phyloP scores from a whole-genome alignment of 2,113 vertebrate species.

The Spheniscus mendiculus region DNA sequence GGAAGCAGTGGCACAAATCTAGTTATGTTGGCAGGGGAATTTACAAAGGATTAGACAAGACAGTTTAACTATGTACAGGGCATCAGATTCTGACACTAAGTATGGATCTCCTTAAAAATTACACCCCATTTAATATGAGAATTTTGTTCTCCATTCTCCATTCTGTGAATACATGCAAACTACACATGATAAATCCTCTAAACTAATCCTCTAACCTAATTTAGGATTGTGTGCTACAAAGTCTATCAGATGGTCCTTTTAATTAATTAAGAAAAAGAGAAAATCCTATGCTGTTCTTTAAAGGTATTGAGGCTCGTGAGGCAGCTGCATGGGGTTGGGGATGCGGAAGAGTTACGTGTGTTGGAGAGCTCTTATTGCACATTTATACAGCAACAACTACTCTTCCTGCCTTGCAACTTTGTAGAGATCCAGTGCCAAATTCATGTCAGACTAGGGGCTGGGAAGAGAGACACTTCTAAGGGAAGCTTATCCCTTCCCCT shows the following conservation, averaged over 20 bases:
- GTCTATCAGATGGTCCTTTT: background rate
- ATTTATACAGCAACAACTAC: background rate
- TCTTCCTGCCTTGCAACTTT: background rate
- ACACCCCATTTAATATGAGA: background rate
- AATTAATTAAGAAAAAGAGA: background rate
- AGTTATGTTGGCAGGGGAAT: background rate
- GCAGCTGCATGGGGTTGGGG: background rate
- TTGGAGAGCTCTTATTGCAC: background rate
- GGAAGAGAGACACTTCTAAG: background rate
- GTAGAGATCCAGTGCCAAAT: background rate
- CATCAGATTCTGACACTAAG: background rate
- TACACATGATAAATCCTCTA: background rate
- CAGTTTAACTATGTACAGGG: background rate
- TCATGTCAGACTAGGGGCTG: background rate
- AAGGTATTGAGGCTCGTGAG: background rate
- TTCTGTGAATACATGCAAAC: background rate
- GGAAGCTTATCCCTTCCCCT: background rate
- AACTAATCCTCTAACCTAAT: slow-evolving; percentile 7
- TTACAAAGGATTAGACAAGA: background rate
- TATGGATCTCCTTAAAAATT: slow-evolving; percentile 18
- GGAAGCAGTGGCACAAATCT: background rate
- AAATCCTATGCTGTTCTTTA: background rate
- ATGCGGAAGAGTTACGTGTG: rapidly evolving
- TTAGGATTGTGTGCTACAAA: background rate
- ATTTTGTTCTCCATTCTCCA: background rate